These are phyloP conservation scores for Blennius ocellaris DNA, from an alignment of 2,113 vertebrate species.

Conservation along the genomic window DNA sequence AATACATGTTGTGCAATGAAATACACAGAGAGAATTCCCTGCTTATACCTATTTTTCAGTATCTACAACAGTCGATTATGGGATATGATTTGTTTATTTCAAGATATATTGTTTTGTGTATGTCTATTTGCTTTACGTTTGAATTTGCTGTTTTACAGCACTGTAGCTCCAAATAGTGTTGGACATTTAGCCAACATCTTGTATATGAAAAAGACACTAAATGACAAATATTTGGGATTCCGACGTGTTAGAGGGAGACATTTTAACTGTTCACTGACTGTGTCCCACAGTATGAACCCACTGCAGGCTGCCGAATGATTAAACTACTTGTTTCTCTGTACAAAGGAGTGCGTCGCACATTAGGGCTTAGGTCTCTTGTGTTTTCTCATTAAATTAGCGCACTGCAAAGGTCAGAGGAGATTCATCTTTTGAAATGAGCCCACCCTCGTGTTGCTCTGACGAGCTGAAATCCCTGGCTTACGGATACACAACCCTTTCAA, in stretches of 20 bases:
- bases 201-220: too few relatives aligned
- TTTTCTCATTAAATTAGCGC: constrained; percentile 8
- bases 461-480: background rate
- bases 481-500: background rate
- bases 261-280: background rate
- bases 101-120: too few relatives aligned
- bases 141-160: too few relatives aligned
- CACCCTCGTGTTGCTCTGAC: background rate
- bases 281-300: background rate
- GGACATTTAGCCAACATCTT: too few relatives aligned
- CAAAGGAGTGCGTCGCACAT: background rate
- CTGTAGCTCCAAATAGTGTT: too few relatives aligned
- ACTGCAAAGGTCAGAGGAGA: constrained; percentile 1
- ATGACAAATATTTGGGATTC: too few relatives aligned
- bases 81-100: too few relatives aligned
- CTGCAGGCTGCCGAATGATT: background rate
- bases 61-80: too few relatives aligned
- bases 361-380: constrained; percentile 1
- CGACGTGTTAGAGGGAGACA: background rate
- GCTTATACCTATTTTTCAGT: too few relatives aligned
- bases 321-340: background rate
- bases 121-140: too few relatives aligned
- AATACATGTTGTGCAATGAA: too few relatives aligned
- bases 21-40: too few relatives aligned
- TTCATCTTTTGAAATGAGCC: constrained; percentile 1